Evolutionary conservation across 2,888 invertebrate genomes (phyloP).

Genomic region (Chaetogeoica ovagalla): DNA sequence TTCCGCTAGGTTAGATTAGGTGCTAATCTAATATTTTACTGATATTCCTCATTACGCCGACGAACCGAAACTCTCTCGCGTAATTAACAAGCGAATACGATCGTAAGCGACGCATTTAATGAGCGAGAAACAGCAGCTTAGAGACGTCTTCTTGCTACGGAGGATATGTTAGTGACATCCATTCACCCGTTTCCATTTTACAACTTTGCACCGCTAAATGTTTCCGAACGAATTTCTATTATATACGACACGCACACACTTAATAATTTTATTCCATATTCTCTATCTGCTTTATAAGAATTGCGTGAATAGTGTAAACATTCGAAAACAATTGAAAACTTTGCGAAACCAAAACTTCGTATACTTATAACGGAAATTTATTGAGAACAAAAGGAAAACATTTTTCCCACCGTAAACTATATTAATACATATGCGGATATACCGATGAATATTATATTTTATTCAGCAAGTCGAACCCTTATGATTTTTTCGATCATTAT

Average conservation of each 20-base stretch:
- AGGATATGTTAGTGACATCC: not conserved
- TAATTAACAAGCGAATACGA: not conserved
- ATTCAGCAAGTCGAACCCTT: too few species aligned
- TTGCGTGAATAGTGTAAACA: slow-evolving; percentile 3
- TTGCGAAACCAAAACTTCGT: not conserved
- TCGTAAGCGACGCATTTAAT: not conserved
- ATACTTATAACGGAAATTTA: slow-evolving; percentile 12
- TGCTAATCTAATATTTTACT: too few species aligned
- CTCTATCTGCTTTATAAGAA: not conserved
- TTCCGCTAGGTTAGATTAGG: too few species aligned
- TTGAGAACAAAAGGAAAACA: not conserved
- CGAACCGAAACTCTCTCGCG: too few species aligned
- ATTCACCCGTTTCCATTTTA: not conserved
- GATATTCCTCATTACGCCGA: too few species aligned
- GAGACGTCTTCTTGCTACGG: too few species aligned
- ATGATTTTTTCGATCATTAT: too few species aligned
- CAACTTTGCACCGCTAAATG: slow-evolving; percentile 10
- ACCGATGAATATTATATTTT: not conserved
- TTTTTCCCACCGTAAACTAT: not conserved
- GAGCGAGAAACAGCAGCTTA: not conserved
- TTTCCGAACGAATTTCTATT: slow-evolving; percentile 12
- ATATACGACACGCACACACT: not conserved
- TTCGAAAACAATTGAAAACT: slow-evolving; percentile 33
- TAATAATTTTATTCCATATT: not conserved
- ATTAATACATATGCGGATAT: not conserved